Base-by-base conservation (phyloP, 2,797 vertebrate species). In the Chelonia mydas region DNA sequence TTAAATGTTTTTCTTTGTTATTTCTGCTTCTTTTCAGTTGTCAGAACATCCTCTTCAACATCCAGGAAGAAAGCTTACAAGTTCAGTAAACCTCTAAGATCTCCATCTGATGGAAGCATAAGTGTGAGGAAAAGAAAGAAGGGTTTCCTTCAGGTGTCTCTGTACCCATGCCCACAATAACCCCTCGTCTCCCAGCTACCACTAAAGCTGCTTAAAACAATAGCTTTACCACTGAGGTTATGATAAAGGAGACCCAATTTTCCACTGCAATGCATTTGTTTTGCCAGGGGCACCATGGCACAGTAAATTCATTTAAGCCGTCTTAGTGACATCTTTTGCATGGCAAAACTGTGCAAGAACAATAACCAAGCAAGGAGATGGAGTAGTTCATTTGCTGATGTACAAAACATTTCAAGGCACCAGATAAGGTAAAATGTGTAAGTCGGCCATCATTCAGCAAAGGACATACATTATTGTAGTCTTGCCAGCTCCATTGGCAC, bases 401-500 rank as follows among this genome's bases (percentile, higher is more conserved):
- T 28, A 21, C 50, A 33, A 54, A 55, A 31, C 37, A 76, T 41
- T 74, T 53, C 37, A 54, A 31, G 49, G 27, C 45, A 49, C 13
- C 45, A 49, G 28, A 31, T 31, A 49, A 77, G 77, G 72, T 37
- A 12, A 5, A 61, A 12, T 59, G 1, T 7, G 37, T 19, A 65
- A 65, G 2, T 0, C 74, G 2, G 11, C 5, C 10, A 3, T 2
- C 4, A 15, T 12, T 54, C 72, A 78, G 86, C 1, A 28, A 31
- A 49, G 86, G 49, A 94, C 98, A 49, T 87, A 98, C 98, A 98
- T 97, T 47, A 98, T 83, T 1, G 98, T 98, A 90, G 98, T 98
- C 90, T 98, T 98, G 81, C 98, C 98, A 23, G 98, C 97, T 7
- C 98, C 97, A 0, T 98, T 98, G 50, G 97, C 95, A 8, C 98